Evolutionary conservation across 2,797 vertebrate species (phyloP).

Genomic region (Pelochelys cantorii): DNA sequence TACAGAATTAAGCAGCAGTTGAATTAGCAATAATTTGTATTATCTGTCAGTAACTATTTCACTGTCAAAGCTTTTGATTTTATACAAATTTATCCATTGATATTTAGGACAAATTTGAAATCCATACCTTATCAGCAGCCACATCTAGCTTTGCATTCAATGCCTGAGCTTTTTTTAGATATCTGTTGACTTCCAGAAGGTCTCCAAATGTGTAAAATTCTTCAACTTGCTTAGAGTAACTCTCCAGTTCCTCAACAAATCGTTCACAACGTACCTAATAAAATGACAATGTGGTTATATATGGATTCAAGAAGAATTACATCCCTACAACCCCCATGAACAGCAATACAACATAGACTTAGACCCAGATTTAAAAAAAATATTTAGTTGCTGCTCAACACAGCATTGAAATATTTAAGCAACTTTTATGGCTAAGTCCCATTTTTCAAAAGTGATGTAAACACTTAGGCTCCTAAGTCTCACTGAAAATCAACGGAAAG

Average conservation of each 20-base stretch:
- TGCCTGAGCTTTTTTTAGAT: conserved; percentile 87
- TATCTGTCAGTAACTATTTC: background rate
- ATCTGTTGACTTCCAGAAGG: conserved; percentile 82
- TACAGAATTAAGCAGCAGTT: background rate
- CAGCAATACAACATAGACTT: background rate
- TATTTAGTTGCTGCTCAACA: background rate
- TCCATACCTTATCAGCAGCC: conserved; percentile 86
- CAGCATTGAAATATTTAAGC: background rate
- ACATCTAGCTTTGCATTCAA: conserved; percentile 86
- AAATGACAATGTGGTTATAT: background rate
- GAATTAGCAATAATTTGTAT: background rate
- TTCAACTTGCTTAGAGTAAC: conserved; percentile 84
- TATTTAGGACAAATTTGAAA: background rate
- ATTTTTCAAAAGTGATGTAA: background rate
- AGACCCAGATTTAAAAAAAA: background rate
- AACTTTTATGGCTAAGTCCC: background rate
- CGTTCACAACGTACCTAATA: conserved; percentile 82
- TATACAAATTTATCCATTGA: background rate
- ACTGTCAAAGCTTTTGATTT: background rate
- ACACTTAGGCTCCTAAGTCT: background rate
- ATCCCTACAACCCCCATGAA: background rate
- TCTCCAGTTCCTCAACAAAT: conserved; percentile 88
- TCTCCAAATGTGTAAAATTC: conserved; percentile 85
- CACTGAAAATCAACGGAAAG: background rate
- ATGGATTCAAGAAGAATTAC: background rate